Conservation (phyloP, 2,888 invertebrate species). For the Drosophila trichaetosa region DNA sequence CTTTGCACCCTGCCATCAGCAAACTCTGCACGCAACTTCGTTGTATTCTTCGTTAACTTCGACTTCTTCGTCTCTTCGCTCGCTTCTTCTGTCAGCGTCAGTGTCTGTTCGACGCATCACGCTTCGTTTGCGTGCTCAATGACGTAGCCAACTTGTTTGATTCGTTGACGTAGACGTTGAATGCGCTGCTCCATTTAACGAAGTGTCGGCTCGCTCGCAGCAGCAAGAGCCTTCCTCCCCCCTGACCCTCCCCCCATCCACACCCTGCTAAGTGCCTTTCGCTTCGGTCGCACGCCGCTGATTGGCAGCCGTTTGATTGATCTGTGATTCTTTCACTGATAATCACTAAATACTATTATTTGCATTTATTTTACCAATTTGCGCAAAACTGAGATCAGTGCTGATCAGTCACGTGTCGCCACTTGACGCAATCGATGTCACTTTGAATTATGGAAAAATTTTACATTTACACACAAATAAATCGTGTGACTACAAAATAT, state of each 20-base stretch:
- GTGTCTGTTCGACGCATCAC: slow-evolving; percentile 48
- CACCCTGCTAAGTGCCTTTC: no score
- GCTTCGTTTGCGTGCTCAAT: slow-evolving; percentile 60
- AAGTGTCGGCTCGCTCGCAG: slow-evolving; percentile 25
- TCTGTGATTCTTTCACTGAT: slow-evolving; percentile 43
- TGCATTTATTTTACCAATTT: not conserved
- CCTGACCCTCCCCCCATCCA: not conserved
- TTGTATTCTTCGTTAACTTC: slow-evolving; percentile 19
- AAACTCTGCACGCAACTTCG: slow-evolving; percentile 28
- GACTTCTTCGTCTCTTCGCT: not conserved
- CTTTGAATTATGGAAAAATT: slow-evolving; percentile 16
- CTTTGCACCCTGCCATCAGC: slow-evolving; percentile 60
- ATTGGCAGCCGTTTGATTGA: slow-evolving; percentile 42
- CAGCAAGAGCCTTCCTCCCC: slow-evolving; percentile 13
- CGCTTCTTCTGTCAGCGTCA: not conserved
- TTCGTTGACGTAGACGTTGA: slow-evolving; percentile 20
- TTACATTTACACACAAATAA: slow-evolving; percentile 1
- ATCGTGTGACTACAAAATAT: not conserved
- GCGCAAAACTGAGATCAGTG: slow-evolving; percentile 20
- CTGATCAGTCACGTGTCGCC: slow-evolving; percentile 50
- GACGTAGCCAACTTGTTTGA: slow-evolving; percentile 57
- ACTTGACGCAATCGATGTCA: slow-evolving; percentile 42
- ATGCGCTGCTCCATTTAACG: slow-evolving; percentile 31
- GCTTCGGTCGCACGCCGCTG: slow-evolving; percentile 58
- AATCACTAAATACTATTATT: slow-evolving; percentile 19